These are phyloP conservation scores for Stegostoma tigrinum DNA, from an alignment of 2,113 vertebrate genomes.

Conservation along the genomic window DNA sequence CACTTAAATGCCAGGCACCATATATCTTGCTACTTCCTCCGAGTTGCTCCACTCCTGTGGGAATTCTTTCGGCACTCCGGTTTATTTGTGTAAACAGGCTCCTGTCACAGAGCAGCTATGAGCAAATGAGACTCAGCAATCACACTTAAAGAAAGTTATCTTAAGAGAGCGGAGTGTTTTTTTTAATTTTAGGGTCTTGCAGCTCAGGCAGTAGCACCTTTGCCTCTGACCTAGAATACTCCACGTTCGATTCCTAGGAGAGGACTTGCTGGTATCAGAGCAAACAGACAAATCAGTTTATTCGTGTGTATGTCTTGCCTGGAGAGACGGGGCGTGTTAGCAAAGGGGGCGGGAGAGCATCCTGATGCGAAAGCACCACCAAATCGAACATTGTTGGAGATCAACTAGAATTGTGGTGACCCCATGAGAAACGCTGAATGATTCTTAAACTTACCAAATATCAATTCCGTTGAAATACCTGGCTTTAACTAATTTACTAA, in stretches of 20 bases:
- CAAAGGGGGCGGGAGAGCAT: background rate
- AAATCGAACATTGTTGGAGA: background rate
- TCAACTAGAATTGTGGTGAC: background rate
- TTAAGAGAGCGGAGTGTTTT: background rate
- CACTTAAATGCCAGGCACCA: background rate
- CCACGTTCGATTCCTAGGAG: background rate
- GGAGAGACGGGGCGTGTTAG: background rate
- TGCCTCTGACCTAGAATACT: background rate
- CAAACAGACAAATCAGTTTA: background rate
- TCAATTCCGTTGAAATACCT: background rate
- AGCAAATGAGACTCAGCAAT: background rate
- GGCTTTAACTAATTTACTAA: too few relatives aligned
- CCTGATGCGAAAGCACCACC: background rate
- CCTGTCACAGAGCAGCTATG: background rate
- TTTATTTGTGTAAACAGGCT: background rate
- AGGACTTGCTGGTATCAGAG: background rate
- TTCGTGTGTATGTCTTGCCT: background rate
- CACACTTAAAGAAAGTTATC: background rate
- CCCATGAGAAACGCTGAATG: too few relatives aligned
- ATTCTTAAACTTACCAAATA: background rate
- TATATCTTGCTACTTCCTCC: background rate
- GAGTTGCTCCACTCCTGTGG: background rate
- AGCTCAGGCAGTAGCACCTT: background rate
- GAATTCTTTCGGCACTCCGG: background rate
- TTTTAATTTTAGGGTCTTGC: background rate